Evolutionary conservation across 2,113 vertebrate species (phyloP), one percentile per base, ranked within the genome.

Genomic region (Craseonycteris thonglongyai): DNA sequence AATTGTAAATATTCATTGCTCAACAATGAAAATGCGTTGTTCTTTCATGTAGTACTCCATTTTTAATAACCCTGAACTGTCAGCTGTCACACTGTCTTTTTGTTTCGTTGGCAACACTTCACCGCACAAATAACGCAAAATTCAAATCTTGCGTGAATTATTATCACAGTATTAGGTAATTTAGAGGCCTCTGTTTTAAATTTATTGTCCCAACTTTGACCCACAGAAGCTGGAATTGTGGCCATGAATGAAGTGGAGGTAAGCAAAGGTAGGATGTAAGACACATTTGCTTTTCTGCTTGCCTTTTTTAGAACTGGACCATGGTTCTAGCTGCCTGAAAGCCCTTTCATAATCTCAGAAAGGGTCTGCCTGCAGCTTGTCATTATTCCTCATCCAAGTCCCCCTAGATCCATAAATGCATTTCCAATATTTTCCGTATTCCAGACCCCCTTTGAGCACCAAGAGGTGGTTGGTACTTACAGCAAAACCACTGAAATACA

Each of bases 401-500:
- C 24, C 6, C 40, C n/a, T 56, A 58, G 35, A 13, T 19, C 49
- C 14, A 78, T 54, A 81, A 94, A 76, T 45, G 22, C 54, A 93
- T 56, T 88, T 85, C 16, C 65, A 58, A 61, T 72, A 5, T 76
- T 65, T 72, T 56, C 89, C 26, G 26, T 90, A 33, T 88, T 93
- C 54, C 49, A 71, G 47, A 76, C 40, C 72, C 7, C 7, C 38
- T 84, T 54, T 82, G 33, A 79, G 24, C 30, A 75, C 26, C 14
- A 90, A 58, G 5, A 79, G 12, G 69, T 82, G 38, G 63, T 75
- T 68, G 84, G 47, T 9, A 81, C 24, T 90, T 38, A 68, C 15
- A 75, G 26, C 61, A 76, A 96, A 95, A 89, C 15, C 38, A 89
- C n/a, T 93, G 13, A 95, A 89, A 95, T 69, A 59, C 35, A 92